These are phyloP conservation scores for Clangula hyemalis DNA, from an alignment of 2,797 vertebrate species.

Conservation along the genomic window DNA sequence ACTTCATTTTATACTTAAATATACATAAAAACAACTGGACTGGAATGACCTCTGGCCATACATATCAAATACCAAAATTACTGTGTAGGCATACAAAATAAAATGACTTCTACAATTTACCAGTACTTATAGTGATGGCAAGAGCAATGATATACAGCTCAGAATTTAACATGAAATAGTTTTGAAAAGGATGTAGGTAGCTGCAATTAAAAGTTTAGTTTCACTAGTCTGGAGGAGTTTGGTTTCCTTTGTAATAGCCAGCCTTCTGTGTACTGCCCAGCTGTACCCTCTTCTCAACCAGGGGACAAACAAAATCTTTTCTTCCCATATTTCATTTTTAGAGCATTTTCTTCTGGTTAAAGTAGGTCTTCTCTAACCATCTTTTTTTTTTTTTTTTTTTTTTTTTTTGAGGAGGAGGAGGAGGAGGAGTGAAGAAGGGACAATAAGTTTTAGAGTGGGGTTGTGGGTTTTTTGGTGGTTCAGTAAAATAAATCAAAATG, in stretches of 20 bases:
- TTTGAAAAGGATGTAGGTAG: neutral
- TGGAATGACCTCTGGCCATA: conserved; percentile 31
- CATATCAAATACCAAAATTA: neutral
- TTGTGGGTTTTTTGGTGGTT: neutral
- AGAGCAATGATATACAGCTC: neutral
- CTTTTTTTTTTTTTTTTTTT: neutral
- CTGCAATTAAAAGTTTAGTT: neutral
- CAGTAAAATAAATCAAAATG: neutral
- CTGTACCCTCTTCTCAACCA: neutral
- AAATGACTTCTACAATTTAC: neutral
- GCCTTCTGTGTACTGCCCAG: neutral
- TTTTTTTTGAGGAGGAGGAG: too few relatives aligned
- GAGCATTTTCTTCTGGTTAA: neutral
- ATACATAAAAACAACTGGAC: conserved; percentile 3
- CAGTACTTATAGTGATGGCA: neutral
- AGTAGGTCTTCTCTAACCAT: neutral
- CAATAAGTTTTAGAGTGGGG: too few relatives aligned
- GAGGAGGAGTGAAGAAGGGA: neutral
- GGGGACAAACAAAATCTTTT: neutral
- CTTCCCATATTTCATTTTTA: accelerated
- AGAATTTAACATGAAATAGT: neutral
- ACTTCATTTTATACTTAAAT: conserved; percentile 62
- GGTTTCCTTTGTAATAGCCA: neutral
- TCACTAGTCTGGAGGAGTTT: neutral
- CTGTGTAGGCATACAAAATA: conserved; percentile 14